These are phyloP conservation scores for Deladenus siricidicola DNA, from an alignment of 2,888 invertebrate genomes.

Conservation along the genomic window DNA sequence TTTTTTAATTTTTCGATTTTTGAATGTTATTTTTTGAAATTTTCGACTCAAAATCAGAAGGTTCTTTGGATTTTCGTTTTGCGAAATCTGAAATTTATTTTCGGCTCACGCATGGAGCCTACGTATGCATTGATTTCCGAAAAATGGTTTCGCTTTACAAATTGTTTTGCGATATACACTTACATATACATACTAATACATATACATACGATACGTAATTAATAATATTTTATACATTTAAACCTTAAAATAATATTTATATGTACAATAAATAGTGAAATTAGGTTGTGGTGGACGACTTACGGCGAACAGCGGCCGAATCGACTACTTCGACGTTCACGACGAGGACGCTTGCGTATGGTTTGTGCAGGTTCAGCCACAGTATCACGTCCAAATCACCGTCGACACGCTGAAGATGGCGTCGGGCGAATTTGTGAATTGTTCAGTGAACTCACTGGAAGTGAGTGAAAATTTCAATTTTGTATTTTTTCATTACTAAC, in stretches of 20 bases:
- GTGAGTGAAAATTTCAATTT: slow-evolving; percentile 15
- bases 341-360: slow-evolving; percentile 18
- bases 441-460: slow-evolving; percentile 38
- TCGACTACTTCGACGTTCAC: slow-evolving; percentile 22
- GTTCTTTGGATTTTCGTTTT: too few species aligned
- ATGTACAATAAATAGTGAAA: too few species aligned
- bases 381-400: slow-evolving; percentile 35
- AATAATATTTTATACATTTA: slow-evolving; percentile 7
- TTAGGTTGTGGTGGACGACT: slow-evolving; percentile 26
- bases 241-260: too few species aligned
- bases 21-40: too few species aligned
- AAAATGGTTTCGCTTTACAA: too few species aligned
- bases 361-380: slow-evolving; percentile 15
- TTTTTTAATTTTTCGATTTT: too few species aligned
- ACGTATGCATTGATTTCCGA: too few species aligned
- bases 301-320: slow-evolving; percentile 15
- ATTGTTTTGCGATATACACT: too few species aligned
- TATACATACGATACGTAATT: too few species aligned
- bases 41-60: too few species aligned
- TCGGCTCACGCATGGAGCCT: too few species aligned
- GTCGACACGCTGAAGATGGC: slow-evolving; percentile 32
- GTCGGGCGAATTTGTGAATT: slow-evolving; percentile 29
- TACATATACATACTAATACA: too few species aligned
- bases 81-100: neutral
- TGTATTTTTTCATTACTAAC: neutral